Conservation (phyloP, 2,797 vertebrate genomes). For the Spinibarbus caldwelli region DNA sequence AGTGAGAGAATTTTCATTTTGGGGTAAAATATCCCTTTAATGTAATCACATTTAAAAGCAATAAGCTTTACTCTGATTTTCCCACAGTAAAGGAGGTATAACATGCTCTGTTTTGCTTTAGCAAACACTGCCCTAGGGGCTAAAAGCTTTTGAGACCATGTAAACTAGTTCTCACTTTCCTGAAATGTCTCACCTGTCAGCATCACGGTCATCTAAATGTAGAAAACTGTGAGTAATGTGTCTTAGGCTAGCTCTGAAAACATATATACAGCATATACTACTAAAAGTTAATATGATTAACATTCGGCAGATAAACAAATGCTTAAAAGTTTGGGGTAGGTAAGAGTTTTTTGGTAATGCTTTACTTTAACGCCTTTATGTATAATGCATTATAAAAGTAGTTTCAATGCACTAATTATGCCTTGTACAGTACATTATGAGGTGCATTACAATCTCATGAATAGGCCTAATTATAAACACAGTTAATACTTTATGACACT, state of each 20-base stretch:
- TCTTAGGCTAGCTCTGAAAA: neutral
- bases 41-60: neutral
- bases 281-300: neutral
- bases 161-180: conserved; percentile 24
- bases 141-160: neutral
- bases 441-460: no score
- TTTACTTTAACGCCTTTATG: no score
- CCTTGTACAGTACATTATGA: no score
- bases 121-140: neutral
- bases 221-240: neutral
- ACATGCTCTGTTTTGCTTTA: neutral
- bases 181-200: neutral
- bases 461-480: no score
- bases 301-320: no score
- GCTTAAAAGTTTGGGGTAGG: no score
- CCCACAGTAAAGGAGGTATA: neutral
- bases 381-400: no score
- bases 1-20: neutral
- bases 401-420: no score
- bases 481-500: no score
- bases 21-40: neutral
- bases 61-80: neutral
- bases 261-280: neutral
- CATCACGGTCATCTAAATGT: no score
- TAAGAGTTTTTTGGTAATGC: no score